These are phyloP conservation scores for Otus scops DNA, from an alignment of 2,797 vertebrate species.

Conservation along the genomic window DNA sequence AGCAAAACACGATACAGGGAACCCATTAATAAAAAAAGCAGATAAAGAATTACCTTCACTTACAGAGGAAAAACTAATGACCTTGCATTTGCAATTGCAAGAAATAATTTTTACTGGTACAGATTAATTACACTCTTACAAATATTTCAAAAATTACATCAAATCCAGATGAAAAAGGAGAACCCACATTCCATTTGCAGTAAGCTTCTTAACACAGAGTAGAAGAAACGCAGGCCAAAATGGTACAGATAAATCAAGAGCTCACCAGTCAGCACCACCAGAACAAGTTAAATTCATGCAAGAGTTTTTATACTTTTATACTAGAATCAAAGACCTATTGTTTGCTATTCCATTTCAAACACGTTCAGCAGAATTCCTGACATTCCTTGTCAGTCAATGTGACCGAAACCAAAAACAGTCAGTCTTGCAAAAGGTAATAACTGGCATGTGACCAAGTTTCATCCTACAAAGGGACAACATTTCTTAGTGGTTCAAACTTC, in stretches of 20 bases:
- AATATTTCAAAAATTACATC: background rate
- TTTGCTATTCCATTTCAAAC: constrained; percentile 66
- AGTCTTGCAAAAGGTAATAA: constrained; percentile 67
- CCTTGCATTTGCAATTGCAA: background rate
- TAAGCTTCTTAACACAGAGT: background rate
- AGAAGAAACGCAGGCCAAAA: background rate
- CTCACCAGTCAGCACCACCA: background rate
- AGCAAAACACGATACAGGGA: background rate
- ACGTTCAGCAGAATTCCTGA: constrained; percentile 75
- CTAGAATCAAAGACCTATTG: constrained; percentile 74
- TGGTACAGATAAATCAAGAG: background rate
- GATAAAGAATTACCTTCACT: background rate
- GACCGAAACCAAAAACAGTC: constrained; percentile 76
- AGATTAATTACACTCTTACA: background rate
- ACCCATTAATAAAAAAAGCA: background rate
- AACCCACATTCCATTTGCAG: background rate
- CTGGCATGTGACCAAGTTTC: constrained; percentile 70
- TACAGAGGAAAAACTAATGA: background rate
- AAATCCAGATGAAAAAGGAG: background rate
- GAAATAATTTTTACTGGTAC: background rate
- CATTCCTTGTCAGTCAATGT: constrained; percentile 77
- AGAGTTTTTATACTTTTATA: constrained; percentile 52
- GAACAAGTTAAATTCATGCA: constrained; percentile 50
- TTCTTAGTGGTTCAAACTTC: constrained; percentile 46
- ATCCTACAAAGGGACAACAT: constrained; percentile 17